Conservation (phyloP, 2,113 vertebrate genomes). For the Gallinago jamesoni region DNA sequence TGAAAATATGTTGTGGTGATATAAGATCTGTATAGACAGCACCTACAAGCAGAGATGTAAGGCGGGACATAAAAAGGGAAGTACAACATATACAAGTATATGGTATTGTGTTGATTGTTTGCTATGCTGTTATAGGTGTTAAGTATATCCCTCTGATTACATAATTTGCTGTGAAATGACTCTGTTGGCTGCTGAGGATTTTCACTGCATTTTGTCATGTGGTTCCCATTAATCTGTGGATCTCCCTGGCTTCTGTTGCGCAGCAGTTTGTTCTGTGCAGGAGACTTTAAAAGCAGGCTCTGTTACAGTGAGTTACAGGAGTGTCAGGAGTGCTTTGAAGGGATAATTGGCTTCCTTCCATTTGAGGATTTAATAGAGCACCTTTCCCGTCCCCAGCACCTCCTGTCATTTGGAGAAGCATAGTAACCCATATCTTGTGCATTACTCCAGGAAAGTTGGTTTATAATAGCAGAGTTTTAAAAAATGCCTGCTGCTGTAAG, state of each 20-base stretch:
- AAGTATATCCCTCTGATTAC: constrained; percentile 1
- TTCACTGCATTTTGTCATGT: not conserved
- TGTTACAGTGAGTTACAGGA: not conserved
- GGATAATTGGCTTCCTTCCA: constrained; percentile 35
- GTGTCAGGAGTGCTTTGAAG: not conserved
- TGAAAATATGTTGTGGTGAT: not conserved
- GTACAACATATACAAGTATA: not conserved
- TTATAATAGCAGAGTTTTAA: not conserved
- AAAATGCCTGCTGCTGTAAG: not conserved
- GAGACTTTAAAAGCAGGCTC: not conserved
- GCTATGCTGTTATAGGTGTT: not conserved
- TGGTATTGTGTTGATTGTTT: not conserved
- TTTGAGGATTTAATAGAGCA: constrained; percentile 18
- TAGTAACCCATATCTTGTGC: not conserved
- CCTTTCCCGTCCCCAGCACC: not conserved
- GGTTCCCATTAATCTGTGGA: constrained; percentile 10
- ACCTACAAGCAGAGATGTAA: not conserved
- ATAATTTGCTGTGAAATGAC: constrained; percentile 10
- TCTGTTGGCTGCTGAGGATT: not conserved
- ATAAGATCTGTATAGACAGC: not conserved
- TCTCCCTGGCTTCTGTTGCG: not conserved
- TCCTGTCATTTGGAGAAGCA: constrained; percentile 10
- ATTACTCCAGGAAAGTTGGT: not conserved
- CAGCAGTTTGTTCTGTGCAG: not conserved
- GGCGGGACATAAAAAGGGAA: not conserved